Conservation (phyloP, 2,113 vertebrate species). For the Garra rufa region DNA sequence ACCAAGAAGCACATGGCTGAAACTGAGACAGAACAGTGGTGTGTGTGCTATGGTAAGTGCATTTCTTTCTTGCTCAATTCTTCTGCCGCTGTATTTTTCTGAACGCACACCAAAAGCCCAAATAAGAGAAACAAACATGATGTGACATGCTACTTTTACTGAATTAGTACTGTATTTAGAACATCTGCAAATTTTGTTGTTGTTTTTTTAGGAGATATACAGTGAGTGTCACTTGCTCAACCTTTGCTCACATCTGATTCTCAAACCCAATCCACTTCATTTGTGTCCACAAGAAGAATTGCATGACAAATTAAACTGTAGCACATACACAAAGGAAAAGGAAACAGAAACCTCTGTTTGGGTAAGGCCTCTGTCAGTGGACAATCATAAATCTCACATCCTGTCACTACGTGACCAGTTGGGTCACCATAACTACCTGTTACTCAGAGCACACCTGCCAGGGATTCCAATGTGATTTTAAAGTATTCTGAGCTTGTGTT, state of each 20-base stretch:
- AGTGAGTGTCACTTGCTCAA: background rate
- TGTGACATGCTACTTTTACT: background rate
- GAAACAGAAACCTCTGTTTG: slow-evolving; percentile 6
- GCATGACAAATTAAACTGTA: background rate
- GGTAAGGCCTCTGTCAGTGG: background rate
- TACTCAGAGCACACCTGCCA: background rate
- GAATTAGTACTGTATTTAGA: background rate
- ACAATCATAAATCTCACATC: slow-evolving; percentile 14
- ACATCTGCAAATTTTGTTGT: background rate
- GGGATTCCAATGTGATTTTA: background rate
- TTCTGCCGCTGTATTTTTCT: background rate
- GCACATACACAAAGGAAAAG: background rate
- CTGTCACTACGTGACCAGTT: background rate
- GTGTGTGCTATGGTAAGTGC: slow-evolving; percentile 6
- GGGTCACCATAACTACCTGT: background rate
- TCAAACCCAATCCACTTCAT: background rate
- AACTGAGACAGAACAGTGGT: slow-evolving; percentile 35
- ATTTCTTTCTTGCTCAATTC: background rate
- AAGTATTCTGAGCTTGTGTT: slow-evolving; percentile 17
- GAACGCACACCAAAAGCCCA: background rate
- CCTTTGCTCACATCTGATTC: background rate
- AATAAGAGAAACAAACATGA: background rate
- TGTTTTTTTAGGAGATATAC: background rate
- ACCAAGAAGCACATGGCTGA: slow-evolving; percentile 47
- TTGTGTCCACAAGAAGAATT: background rate